phyloP scores from a whole-genome alignment of 2,888 invertebrate species.

The Xestia c-nigrum region DNA sequence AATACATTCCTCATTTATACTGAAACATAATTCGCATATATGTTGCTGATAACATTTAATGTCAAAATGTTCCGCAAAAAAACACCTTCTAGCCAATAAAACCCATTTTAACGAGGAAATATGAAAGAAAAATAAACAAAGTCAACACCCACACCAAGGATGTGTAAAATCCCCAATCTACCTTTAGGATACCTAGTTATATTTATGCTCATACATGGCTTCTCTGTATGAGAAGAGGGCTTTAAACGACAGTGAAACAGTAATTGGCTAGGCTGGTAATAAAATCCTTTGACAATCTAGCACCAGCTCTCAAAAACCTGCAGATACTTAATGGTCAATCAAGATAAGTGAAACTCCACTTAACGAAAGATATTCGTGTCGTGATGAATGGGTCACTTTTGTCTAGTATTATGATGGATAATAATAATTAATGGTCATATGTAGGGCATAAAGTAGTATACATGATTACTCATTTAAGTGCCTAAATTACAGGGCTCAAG shows the following conservation, averaged over 20 bases:
- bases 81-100: neutral
- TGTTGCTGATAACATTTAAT: neutral
- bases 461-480: neutral
- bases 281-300: neutral
- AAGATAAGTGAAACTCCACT: neutral
- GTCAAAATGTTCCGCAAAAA: neutral
- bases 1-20: neutral
- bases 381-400: neutral
- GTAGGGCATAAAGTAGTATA: neutral
- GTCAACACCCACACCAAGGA: neutral
- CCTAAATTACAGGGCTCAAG: constrained; percentile 93
- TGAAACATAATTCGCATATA: neutral
- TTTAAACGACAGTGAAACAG: neutral
- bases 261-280: neutral
- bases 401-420: neutral
- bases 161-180: neutral
- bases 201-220: too few relatives aligned
- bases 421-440: neutral
- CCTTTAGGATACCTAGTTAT: neutral
- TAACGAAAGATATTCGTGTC: neutral
- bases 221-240: neutral
- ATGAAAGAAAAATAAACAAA: neutral
- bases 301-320: neutral
- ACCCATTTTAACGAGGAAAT: neutral
- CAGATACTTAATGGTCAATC: neutral